Evolutionary conservation across 2,113 vertebrate species (phyloP), one percentile per base, ranked within the genome.

Genomic region (Ornithorhynchus anatinus): DNA sequence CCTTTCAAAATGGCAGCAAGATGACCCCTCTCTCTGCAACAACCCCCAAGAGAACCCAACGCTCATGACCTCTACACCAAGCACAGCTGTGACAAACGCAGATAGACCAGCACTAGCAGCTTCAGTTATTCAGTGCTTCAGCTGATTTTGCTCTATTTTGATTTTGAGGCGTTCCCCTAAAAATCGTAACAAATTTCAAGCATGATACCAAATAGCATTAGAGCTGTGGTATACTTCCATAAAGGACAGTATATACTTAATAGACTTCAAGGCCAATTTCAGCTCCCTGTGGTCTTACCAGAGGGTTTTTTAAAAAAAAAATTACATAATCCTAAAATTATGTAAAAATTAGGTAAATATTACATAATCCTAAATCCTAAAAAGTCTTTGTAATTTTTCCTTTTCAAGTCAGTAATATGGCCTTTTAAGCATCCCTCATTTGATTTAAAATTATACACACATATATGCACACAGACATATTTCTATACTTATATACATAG

Each of bases 391-490:
- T n/a, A n/a, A n/a, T n/a, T n/a, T n/a, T n/a, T n/a, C n/a, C n/a
- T n/a, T n/a, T n/a, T n/a, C n/a, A n/a, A n/a, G 53, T 54, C 50
- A 66, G 36, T 38, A 45, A 69, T 43, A 37, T 5, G 4, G 31
- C 32, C 1, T 80, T 76, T 64, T 83, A 68, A 42, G 50, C 33
- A n/a, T 73, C 70, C 56, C 59, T 85, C 51, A 70, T 67, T 72
- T 80, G 82, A 88, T 84, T 37, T 59, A 25, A 77, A 85, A 58
- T 85, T 83, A 84, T 89, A 84, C 66, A 75, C n/a, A 82, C 78
- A 78, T 45, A 60, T 82, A 74, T 54, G 74, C 73, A n/a, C n/a
- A n/a, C n/a, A n/a, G n/a, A n/a, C 80, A 78, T 66, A 72, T 77
- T 86, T 58, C 59, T 66, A 76, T 62, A 23, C 9, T 13, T 47